Evolutionary conservation across 2,113 vertebrate genomes (phyloP).

Genomic region (Ivindomyrus marchei): DNA sequence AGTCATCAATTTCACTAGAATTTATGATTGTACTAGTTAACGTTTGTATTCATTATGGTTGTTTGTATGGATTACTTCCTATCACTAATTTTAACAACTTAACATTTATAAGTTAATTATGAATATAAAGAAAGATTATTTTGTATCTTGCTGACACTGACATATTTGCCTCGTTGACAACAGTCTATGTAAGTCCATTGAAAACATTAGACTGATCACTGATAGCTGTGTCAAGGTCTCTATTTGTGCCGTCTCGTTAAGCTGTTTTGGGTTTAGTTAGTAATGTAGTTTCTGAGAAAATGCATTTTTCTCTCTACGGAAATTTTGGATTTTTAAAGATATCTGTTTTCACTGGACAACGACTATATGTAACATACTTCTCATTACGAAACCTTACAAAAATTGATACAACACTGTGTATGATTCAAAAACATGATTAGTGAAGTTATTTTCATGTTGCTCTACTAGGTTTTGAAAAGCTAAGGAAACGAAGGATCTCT

Average conservation of each 20-base stretch:
- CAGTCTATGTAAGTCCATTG: not conserved
- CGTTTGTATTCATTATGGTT: not conserved
- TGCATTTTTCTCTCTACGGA: not conserved
- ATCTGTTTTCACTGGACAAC: not conserved
- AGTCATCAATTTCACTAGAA: not conserved
- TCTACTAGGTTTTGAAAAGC: not conserved
- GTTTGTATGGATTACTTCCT: not conserved
- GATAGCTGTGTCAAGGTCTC: not conserved
- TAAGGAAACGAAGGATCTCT: too few species aligned
- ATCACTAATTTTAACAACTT: not conserved
- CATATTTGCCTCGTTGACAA: not conserved
- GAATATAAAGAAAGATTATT: not conserved
- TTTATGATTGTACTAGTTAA: not conserved
- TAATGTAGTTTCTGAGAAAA: not conserved
- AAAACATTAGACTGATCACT: not conserved
- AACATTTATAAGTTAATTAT: not conserved
- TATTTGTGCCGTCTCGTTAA: not conserved
- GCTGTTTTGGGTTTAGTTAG: not conserved
- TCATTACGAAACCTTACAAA: not conserved
- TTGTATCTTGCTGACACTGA: not conserved
- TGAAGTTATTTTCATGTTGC: not conserved
- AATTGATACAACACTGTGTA: not conserved
- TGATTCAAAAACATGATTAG: not conserved
- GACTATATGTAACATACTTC: not conserved
- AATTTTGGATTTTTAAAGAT: not conserved